These are phyloP conservation scores for Hippopotamyrus pictus DNA, from an alignment of 2,797 vertebrate genomes.

Conservation along the genomic window DNA sequence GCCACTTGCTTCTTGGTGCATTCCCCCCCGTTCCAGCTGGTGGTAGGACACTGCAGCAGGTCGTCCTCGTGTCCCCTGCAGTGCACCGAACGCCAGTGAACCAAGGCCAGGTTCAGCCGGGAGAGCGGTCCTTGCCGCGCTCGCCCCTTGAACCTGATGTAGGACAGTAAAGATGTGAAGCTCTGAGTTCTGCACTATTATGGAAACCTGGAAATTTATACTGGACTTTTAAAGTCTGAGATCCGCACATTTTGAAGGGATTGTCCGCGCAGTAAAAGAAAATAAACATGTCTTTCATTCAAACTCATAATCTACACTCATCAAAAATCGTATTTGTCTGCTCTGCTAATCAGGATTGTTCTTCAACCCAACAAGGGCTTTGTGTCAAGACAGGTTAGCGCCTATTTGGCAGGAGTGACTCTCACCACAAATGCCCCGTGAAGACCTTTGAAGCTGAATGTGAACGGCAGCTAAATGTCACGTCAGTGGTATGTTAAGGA, in stretches of 20 bases:
- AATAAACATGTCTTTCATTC: not conserved
- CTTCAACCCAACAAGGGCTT: not conserved
- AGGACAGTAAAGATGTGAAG: not conserved
- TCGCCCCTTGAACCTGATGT: constrained; percentile 65
- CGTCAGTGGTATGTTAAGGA: constrained; percentile 7
- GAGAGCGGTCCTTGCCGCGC: constrained; percentile 64
- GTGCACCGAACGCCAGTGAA: constrained; percentile 73
- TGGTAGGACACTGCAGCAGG: constrained; percentile 72
- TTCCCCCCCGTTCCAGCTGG: constrained; percentile 66
- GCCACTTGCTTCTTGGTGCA: constrained; percentile 68
- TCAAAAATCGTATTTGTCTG: not conserved
- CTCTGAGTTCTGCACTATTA: not conserved
- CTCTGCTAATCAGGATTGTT: not conserved
- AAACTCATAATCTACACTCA: not conserved
- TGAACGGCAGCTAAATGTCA: constrained; percentile 21
- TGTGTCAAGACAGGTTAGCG: not conserved
- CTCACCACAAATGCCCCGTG: constrained; percentile 35
- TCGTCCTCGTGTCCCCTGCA: constrained; percentile 79
- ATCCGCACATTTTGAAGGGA: not conserved
- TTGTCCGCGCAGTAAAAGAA: not conserved
- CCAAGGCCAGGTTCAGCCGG: constrained; percentile 54
- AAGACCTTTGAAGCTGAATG: constrained; percentile 24
- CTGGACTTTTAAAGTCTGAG: not conserved
- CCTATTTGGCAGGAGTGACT: constrained; percentile 21
- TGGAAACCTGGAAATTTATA: not conserved